Evolutionary conservation across 1,140 invertebrate species (phyloP).

Genomic region (Conopomorpha cramerella): DNA sequence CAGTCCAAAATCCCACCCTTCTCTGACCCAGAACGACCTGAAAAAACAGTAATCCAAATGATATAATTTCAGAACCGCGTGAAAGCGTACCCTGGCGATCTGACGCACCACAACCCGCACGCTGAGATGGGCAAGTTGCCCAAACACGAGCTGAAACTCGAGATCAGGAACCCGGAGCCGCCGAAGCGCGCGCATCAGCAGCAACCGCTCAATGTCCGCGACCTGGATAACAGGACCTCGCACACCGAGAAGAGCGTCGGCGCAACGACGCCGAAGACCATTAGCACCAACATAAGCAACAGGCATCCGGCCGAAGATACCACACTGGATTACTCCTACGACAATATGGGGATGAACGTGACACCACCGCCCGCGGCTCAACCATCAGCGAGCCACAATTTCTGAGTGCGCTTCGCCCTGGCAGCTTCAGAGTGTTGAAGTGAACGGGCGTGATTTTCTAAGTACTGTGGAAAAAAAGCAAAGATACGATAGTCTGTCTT

Average conservation of each 20-base stretch:
- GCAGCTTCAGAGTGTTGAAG: no score
- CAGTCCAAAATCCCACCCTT: no score
- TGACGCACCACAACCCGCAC: slow-evolving; percentile 44
- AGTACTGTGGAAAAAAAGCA: no score
- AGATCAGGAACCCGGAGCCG: slow-evolving; percentile 38
- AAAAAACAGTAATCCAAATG: no score
- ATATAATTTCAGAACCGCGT: slow-evolving; percentile 34
- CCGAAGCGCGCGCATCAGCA: slow-evolving; percentile 24
- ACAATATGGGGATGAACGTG: slow-evolving; percentile 68
- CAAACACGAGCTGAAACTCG: slow-evolving; percentile 42
- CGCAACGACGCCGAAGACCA: slow-evolving; percentile 59
- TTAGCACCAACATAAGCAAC: slow-evolving; percentile 60
- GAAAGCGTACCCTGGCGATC: slow-evolving; percentile 33
- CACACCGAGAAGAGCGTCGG: slow-evolving; percentile 47
- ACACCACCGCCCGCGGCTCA: slow-evolving; percentile 65
- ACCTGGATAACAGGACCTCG: slow-evolving; percentile 33
- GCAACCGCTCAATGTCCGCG: slow-evolving; percentile 34
- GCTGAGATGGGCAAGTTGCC: slow-evolving; percentile 39
- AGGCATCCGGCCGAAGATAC: slow-evolving; percentile 68
- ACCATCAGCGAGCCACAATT: slow-evolving; percentile 27
- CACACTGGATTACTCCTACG: slow-evolving; percentile 71
- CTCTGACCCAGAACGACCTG: no score
- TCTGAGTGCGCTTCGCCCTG: no score
- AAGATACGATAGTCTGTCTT: no score
- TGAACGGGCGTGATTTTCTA: no score